Conservation (phyloP, 2,888 invertebrate species). For the Standfussiana lucernea region DNA sequence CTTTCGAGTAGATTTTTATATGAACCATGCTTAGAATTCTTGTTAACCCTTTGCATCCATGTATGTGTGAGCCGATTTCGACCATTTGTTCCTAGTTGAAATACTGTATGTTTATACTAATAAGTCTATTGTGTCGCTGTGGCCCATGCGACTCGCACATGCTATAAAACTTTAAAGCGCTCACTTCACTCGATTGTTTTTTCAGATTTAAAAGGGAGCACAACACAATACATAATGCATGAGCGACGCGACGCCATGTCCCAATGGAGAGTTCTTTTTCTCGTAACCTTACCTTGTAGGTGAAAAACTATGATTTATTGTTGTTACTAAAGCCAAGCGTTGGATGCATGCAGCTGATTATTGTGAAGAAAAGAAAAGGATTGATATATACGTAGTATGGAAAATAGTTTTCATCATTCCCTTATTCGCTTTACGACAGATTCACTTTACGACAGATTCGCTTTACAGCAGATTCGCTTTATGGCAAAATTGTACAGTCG, state of each 20-base stretch:
- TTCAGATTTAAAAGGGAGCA: constrained; percentile 39
- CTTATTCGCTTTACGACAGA: too few relatives aligned
- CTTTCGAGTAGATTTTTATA: neutral
- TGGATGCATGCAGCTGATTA: neutral
- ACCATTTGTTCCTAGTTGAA: neutral
- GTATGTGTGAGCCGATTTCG: neutral
- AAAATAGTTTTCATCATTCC: too few relatives aligned
- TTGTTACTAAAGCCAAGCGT: neutral
- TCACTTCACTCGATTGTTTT: constrained; percentile 43
- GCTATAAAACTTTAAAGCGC: constrained; percentile 50
- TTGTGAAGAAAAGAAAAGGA: neutral
- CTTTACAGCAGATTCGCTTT: too few relatives aligned
- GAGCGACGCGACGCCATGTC: neutral
- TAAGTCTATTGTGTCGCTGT: neutral
- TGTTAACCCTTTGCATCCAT: neutral
- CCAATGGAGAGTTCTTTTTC: neutral
- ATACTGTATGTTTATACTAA: neutral
- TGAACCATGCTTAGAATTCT: neutral
- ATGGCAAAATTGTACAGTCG: too few relatives aligned
- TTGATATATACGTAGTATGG: too few relatives aligned
- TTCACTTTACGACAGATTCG: too few relatives aligned
- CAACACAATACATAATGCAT: constrained; percentile 33
- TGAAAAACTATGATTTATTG: neutral
- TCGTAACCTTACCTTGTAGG: neutral
- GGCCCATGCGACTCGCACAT: neutral